Evolutionary conservation across 2,797 vertebrate genomes (phyloP).

Genomic region (Chelonia mydas): DNA sequence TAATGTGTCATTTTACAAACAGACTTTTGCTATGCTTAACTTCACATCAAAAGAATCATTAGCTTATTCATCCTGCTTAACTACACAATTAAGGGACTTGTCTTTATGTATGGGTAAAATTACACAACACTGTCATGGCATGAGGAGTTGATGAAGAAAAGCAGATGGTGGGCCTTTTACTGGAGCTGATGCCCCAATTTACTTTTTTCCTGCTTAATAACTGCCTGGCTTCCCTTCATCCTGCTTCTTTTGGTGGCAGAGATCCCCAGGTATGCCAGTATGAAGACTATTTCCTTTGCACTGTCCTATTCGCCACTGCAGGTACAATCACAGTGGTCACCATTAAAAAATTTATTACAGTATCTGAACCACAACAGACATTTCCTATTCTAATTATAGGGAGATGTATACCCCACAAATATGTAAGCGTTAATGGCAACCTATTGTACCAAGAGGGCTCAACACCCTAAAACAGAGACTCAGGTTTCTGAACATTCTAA

Average conservation of each 20-base stretch:
- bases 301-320: not conserved
- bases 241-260: constrained; percentile 7
- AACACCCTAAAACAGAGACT: not conserved
- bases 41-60: not conserved
- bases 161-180: not conserved
- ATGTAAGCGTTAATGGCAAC: rapidly evolving
- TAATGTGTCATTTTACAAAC: not conserved
- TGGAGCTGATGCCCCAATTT: not conserved
- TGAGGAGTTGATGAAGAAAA: not conserved
- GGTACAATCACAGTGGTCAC: not conserved
- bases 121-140: not conserved
- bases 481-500: not conserved
- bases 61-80: not conserved
- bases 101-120: not conserved
- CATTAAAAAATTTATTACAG: not conserved
- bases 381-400: not conserved
- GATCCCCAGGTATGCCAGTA: not conserved
- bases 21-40: not conserved
- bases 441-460: not conserved
- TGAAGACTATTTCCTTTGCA: not conserved
- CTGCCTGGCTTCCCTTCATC: not conserved
- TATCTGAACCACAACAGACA: not conserved
- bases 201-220: not conserved
- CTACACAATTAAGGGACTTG: not conserved
- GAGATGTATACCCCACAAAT: not conserved